These are phyloP conservation scores for Sebastes iracundus DNA, from an alignment of 2,797 vertebrate species.

Conservation along the genomic window DNA sequence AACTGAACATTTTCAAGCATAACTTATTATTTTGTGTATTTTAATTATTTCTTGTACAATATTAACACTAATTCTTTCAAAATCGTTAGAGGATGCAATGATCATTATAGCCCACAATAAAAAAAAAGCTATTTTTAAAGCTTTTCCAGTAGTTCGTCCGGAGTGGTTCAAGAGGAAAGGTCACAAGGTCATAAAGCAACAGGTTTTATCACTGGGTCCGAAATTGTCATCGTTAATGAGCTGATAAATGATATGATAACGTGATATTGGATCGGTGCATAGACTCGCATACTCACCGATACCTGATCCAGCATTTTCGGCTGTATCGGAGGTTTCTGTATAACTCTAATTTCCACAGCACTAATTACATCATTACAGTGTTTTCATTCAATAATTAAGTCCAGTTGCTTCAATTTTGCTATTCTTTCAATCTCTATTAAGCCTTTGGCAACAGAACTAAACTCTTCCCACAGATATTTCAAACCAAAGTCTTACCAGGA, in stretches of 20 bases:
- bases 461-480: background rate
- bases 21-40: too few species aligned
- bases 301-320: too few species aligned
- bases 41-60: too few species aligned
- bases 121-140: background rate
- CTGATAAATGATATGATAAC: too few species aligned
- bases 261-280: too few species aligned
- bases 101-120: background rate
- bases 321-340: too few species aligned
- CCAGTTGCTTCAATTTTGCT: background rate
- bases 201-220: too few species aligned
- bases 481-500: background rate
- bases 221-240: background rate
- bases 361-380: background rate
- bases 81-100: background rate
- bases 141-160: background rate
- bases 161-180: too few species aligned
- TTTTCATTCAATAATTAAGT: background rate
- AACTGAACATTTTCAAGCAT: background rate
- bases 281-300: too few species aligned
- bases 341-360: background rate
- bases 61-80: background rate
- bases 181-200: too few species aligned
- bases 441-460: background rate
- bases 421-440: background rate